Evolutionary conservation across 1,140 invertebrate species (phyloP).

Genomic region (Agrilus planipennis): DNA sequence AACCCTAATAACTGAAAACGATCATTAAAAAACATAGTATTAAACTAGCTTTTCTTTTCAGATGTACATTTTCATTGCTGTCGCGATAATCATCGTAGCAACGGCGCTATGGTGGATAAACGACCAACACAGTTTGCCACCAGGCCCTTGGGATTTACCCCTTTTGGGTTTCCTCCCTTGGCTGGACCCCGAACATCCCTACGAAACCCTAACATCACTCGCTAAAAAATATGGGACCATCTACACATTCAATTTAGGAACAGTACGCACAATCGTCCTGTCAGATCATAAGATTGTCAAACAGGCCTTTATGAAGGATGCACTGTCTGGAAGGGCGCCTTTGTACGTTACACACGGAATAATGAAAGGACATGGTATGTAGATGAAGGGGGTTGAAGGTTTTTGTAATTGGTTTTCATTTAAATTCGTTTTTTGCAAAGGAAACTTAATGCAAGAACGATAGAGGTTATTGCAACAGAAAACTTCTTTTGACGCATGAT

Average conservation of each 20-base stretch:
- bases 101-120: too few relatives aligned
- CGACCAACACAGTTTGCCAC: too few relatives aligned
- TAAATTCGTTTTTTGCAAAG: too few relatives aligned
- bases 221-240: slow-evolving; percentile 55
- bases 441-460: too few relatives aligned
- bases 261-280: slow-evolving; percentile 57
- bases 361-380: slow-evolving; percentile 72
- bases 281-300: slow-evolving; percentile 57
- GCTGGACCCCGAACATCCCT: slow-evolving; percentile 51
- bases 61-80: slow-evolving; percentile 12
- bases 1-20: too few relatives aligned
- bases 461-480: too few relatives aligned
- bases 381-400: not conserved
- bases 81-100: too few relatives aligned
- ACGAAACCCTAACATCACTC: slow-evolving; percentile 53
- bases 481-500: too few relatives aligned
- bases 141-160: slow-evolving; percentile 66
- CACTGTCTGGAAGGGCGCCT: slow-evolving; percentile 59
- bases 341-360: slow-evolving; percentile 74
- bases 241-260: slow-evolving; percentile 59
- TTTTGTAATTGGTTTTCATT: too few relatives aligned
- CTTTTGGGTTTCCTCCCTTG: slow-evolving; percentile 66
- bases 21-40: too few relatives aligned
- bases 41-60: too few relatives aligned
- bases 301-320: slow-evolving; percentile 55